Base-by-base conservation (phyloP, 2,797 vertebrate species). In the Allobates femoralis region DNA sequence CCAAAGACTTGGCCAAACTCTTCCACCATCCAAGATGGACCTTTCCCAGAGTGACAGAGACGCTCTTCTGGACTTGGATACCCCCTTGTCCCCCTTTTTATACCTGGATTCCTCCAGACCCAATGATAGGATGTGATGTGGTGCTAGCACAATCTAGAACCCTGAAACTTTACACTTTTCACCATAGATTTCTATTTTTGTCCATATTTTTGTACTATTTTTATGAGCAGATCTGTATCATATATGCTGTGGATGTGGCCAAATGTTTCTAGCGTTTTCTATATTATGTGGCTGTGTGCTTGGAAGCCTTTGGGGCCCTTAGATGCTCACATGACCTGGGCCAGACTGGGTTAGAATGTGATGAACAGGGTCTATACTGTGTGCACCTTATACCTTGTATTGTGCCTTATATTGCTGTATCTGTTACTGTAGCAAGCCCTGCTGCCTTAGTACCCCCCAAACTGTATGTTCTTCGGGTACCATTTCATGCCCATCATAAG, bases 381-480 rank as follows among this genome's bases (percentile, higher is more conserved):
- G 69, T 41, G 85, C 79, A 80, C 85, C 85, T 81, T 86, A 37
- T 32, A 50, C 71, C 46, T 84, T 67, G 67, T 21, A 18, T 46
- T 74, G 84, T 86, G 77, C 84, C 77, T 80, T 80, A 8, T 28
- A 16, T 5, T 71, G 75, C 14, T 69, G 21, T 69, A 75, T 62
- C 78, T 81, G 78, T 81, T 81, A 76, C 41, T 81, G 41, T 75
- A 64, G 15, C 21, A 41, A 73, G 28, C 50, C 14, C 66, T 37
- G 62, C 64, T 71, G 32, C 50, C 66, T 81, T 67, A 53, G 10
- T 10, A 4, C 19, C 37, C 50, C 60, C 21, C 60, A 28, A 69
- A 64, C 62, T n/a, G 11, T 34, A n/a, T 41, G 11, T 46, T 26
- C 58, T 41, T 79, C 56, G 46, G 76, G 32, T 46, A 71, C 37